phyloP scores from a whole-genome alignment of 2,888 invertebrate genomes.

The Tinea pellionella region DNA sequence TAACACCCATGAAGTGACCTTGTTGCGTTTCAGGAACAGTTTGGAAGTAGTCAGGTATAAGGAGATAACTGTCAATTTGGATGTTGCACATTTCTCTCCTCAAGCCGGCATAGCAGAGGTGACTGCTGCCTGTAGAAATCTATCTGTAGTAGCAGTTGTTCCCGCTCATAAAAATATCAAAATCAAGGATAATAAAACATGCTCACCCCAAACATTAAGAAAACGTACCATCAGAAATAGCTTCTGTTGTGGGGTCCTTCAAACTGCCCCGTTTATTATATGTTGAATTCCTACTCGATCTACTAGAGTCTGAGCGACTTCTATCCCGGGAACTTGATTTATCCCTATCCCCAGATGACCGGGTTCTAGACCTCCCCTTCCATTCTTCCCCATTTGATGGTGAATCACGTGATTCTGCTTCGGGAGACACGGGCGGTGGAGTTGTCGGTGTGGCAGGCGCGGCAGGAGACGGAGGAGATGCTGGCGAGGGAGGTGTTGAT shows the following conservation, averaged over 20 bases:
- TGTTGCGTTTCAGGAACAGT: no score
- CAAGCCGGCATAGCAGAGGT: no score
- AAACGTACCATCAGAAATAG: slow-evolving; percentile 71
- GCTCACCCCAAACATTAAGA: no score
- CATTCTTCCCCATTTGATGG: slow-evolving; percentile 23
- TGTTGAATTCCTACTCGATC: slow-evolving; percentile 53
- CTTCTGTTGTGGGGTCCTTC: slow-evolving; percentile 67
- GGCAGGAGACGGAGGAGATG: neutral
- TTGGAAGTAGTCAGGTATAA: no score
- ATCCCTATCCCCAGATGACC: neutral
- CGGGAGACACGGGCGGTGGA: slow-evolving; percentile 25
- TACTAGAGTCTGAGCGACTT: slow-evolving; percentile 57
- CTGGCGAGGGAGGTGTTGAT: slow-evolving; percentile 23
- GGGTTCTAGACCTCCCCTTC: slow-evolving; percentile 31
- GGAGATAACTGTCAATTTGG: no score
- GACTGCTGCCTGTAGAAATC: no score
- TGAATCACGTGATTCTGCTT: neutral
- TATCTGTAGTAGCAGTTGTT: no score
- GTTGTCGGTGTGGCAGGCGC: slow-evolving; percentile 34
- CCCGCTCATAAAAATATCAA: no score
- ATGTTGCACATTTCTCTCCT: no score
- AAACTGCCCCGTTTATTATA: slow-evolving; percentile 45
- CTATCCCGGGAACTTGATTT: slow-evolving; percentile 19
- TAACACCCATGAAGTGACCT: no score
- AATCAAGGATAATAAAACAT: no score